Evolutionary conservation across 1,140 invertebrate genomes (phyloP), one percentile per base, ranked within the genome.

Genomic region (Drosophila sp.): DNA sequence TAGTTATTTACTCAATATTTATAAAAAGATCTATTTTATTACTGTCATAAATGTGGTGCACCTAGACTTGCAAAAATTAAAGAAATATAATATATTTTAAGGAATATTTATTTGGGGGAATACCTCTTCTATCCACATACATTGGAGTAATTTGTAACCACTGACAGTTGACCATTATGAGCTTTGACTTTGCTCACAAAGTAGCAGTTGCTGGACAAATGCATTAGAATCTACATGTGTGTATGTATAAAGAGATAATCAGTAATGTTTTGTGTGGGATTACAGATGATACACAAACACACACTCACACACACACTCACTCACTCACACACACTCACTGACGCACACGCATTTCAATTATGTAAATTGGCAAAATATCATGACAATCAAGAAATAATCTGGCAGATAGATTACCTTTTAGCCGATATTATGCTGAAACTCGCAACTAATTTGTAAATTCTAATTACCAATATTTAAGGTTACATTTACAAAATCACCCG

Each of bases 301-400:
- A 53, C 32, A 38, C 14, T 9, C 34, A 38, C 8, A 54, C 51
- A 40, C 2, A 40, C 9, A 40, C 2, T n/a, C n/a, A n/a, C n/a
- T n/a, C n/a, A n/a, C n/a, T n/a, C n/a, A n/a, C 40, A 45, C 8
- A 32, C 14, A 45, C 25, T 2, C 29, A 48, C 53, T 58, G 53
- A 63, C 16, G 38, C 41, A 57, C 72, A 66, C 51, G 36, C 51
- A 64, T 80, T 86, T 84, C 58, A 86, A 86, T 84, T 86, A 84
- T 86, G 77, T 66, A 84, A 86, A 83, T 79, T 38, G 45, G 7
- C 59, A 58, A 66, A 79, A 69, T 56, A 72, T 59, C 34, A 72
- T 27, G 29, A 53, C 70, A 72, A 72, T 72, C 54, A 51, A n/a
- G 62, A 56, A 65, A 72, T 72, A 72, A 72, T 57, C 62, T 57